A percentile compares a stretch with the other conserved stretches of the same genome.
Conservation (phyloP, 1,140 invertebrate species). For the Nilaparvata lugens region DNA sequence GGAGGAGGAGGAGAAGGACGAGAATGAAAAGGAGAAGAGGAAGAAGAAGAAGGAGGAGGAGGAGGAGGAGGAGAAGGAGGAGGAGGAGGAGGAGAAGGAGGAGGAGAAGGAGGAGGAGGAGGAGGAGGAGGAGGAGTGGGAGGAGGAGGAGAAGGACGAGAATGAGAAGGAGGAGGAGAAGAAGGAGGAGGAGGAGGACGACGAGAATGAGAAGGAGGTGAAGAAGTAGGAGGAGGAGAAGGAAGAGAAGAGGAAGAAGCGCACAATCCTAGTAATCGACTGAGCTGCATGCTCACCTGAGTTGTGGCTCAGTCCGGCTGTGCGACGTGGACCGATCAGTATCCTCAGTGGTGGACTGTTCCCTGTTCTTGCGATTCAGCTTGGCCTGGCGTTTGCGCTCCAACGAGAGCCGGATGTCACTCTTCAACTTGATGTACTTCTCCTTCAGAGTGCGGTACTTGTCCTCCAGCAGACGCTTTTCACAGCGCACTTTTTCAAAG, state of each 20-base stretch:
- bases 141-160: no score
- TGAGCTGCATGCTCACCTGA: not conserved
- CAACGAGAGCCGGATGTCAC: slow-evolving; percentile 55
- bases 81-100: not conserved
- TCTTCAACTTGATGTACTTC: slow-evolving; percentile 69
- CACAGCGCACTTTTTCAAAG: slow-evolving; percentile 53
- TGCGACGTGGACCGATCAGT: slow-evolving; percentile 5
- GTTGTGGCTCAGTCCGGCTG: slow-evolving; percentile 1
- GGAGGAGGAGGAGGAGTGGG: no score
- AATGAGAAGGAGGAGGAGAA: no score
- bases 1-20: no score
- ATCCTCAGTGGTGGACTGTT: slow-evolving; percentile 6
- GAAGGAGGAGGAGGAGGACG: no score
- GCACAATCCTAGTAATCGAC: no score
- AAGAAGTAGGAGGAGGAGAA: no score
- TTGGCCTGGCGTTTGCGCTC: slow-evolving; percentile 41
- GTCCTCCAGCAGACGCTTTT: slow-evolving; percentile 60
- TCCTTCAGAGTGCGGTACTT: slow-evolving; percentile 73
- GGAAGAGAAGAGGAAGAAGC: no score
- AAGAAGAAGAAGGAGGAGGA: not conserved
- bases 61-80: not conserved
- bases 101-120: not conserved
- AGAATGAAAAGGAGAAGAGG: no score
- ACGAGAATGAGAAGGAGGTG: no score
- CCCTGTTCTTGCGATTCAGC: slow-evolving; percentile 16